Percentiles rank a stretch among this genome's conserved stretches.
Evolutionary conservation across 2,797 vertebrate species (phyloP).

Genomic region (Periparus ater): DNA sequence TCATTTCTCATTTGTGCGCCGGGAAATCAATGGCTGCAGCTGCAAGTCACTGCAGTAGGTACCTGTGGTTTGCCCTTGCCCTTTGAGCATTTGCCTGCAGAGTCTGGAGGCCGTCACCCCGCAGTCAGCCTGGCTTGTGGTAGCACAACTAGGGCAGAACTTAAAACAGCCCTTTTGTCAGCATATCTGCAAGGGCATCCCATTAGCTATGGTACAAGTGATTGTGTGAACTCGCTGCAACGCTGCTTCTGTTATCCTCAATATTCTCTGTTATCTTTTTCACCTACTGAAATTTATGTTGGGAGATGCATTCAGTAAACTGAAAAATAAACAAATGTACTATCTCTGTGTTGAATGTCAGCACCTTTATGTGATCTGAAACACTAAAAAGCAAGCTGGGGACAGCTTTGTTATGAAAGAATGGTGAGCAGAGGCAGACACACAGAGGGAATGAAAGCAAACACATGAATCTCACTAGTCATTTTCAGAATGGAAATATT

Average conservation of each 20-base stretch:
- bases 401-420: not conserved
- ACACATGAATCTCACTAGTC: not conserved
- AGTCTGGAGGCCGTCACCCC: not conserved
- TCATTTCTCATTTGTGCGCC: conserved; percentile 21
- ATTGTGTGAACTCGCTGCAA: not conserved
- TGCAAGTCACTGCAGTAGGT: not conserved
- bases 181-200: not conserved
- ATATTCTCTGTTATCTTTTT: not conserved
- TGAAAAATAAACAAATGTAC: not conserved
- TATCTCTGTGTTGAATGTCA: not conserved
- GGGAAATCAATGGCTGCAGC: conserved; percentile 25
- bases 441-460: not conserved
- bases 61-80: not conserved
- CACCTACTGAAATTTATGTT: not conserved
- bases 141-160: not conserved
- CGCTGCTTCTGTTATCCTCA: not conserved
- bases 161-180: not conserved
- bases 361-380: not conserved
- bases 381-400: not conserved
- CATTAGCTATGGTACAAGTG: not conserved
- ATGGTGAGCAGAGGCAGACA: not conserved
- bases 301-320: not conserved
- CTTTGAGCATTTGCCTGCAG: not conserved
- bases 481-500: not conserved
- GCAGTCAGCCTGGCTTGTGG: not conserved